phyloP scores from a whole-genome alignment of 92 coral and sea anemone species.

The Parazoanthus swiftii region DNA sequence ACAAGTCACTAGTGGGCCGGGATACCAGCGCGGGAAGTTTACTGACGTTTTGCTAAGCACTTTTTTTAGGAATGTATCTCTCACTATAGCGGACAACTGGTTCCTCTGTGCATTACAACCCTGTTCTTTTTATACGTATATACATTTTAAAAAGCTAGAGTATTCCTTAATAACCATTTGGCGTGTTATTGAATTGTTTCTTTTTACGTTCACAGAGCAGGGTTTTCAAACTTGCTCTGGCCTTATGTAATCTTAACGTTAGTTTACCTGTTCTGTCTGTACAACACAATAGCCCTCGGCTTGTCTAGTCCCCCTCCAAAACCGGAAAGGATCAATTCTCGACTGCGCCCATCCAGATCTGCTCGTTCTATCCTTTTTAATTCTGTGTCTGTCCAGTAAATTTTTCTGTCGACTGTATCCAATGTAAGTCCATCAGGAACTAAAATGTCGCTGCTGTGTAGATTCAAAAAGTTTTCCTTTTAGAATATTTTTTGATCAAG shows the following conservation, averaged over 20 bases:
- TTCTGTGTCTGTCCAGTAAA: conserved; percentile 76
- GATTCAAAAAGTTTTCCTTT: background rate
- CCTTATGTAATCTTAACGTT: background rate
- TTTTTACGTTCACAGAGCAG: no score
- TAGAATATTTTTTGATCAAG: background rate
- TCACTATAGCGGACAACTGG: no score
- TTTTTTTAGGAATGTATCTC: no score
- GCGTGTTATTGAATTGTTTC: no score
- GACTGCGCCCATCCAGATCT: conserved; percentile 64
- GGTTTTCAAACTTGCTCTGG: background rate
- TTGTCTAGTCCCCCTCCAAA: conserved; percentile 62
- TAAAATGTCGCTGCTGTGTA: conserved; percentile 21
- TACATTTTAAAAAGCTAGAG: no score
- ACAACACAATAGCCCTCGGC: conserved; percentile 84
- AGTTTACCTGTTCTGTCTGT: conserved; percentile 61
- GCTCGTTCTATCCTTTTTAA: conserved; percentile 54
- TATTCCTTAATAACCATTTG: no score
- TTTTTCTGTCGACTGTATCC: conserved; percentile 58
- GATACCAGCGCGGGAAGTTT: no score
- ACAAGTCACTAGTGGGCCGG: no score
- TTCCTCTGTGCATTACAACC: no score
- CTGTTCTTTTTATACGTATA: no score
- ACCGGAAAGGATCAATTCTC: conserved; percentile 29
- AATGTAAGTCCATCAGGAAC: conserved; percentile 73
- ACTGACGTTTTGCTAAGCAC: no score